Conservation (phyloP, 2,888 invertebrate species). For the Diarsia rubi region DNA sequence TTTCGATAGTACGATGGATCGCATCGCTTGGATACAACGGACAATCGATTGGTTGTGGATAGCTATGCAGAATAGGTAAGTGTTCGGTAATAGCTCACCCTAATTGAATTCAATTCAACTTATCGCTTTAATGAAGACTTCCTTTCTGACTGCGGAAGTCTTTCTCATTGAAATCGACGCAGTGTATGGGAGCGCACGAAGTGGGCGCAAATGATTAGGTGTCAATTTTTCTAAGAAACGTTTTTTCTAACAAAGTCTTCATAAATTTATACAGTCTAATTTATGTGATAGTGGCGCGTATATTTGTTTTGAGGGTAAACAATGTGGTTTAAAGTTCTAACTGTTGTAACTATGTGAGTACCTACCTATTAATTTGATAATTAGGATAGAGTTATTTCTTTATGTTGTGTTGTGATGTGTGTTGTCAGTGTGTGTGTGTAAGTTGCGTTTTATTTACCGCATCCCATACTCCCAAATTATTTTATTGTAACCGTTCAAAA, state of each 20-base stretch:
- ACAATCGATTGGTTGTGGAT: too few species aligned
- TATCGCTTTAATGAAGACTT: conserved; percentile 49
- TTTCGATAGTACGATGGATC: too few species aligned
- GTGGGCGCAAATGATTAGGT: not conserved
- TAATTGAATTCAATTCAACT: conserved; percentile 28
- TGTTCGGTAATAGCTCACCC: conserved; percentile 19
- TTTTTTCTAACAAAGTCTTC: not conserved
- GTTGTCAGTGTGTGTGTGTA: too few species aligned
- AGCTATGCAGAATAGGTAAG: not conserved
- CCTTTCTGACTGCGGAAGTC: conserved; percentile 27
- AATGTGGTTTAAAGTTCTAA: conserved; percentile 56
- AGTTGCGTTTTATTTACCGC: not conserved
- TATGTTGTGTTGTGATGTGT: not conserved
- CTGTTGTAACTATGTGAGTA: conserved; percentile 41
- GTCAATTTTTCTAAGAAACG: not conserved
- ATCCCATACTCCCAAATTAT: not conserved
- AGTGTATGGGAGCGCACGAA: conserved; percentile 6
- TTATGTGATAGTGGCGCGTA: conserved; percentile 1
- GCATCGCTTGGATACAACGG: too few species aligned
- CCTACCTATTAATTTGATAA: not conserved
- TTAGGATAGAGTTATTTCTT: not conserved
- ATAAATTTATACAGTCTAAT: not conserved
- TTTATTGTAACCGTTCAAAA: not conserved
- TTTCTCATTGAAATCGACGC: conserved; percentile 19
- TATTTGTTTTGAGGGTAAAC: conserved; percentile 25